These are phyloP conservation scores for Struthidea cinerea DNA, from an alignment of 2,113 vertebrate species.

Conservation along the genomic window DNA sequence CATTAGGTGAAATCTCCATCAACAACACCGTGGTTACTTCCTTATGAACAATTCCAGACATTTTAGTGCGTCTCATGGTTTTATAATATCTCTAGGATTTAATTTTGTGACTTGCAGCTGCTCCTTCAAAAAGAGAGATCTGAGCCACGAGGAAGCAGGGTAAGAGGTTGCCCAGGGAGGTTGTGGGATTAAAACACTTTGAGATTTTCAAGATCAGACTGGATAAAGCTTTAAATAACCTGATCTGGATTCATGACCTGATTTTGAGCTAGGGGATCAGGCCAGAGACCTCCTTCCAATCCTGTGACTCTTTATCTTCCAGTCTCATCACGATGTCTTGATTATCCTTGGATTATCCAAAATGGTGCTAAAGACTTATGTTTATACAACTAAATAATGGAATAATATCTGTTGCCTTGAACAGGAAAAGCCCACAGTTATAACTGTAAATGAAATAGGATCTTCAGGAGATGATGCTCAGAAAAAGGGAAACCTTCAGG, in stretches of 20 bases:
- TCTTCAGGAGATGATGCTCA: background rate
- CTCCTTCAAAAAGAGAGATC: background rate
- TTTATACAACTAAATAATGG: background rate
- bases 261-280: background rate
- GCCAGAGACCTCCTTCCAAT: background rate
- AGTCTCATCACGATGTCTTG: background rate
- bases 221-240: background rate
- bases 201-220: background rate
- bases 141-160: background rate
- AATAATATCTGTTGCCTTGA: background rate
- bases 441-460: background rate
- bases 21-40: background rate
- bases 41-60: background rate
- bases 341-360: background rate
- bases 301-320: background rate
- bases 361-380: rapidly evolving
- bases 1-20: background rate
- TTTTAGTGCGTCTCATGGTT: background rate
- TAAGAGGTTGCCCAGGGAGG: background rate
- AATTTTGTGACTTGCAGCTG: background rate
- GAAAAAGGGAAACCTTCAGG: background rate
- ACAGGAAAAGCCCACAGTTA: rapidly evolving
- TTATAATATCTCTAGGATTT: background rate
- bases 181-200: background rate
- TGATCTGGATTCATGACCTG: background rate